A percentile compares a stretch with the other conserved stretches of the same genome.
These are phyloP conservation scores for Alfaro cultratus DNA, from an alignment of 2,797 vertebrate species.

Conservation along the genomic window DNA sequence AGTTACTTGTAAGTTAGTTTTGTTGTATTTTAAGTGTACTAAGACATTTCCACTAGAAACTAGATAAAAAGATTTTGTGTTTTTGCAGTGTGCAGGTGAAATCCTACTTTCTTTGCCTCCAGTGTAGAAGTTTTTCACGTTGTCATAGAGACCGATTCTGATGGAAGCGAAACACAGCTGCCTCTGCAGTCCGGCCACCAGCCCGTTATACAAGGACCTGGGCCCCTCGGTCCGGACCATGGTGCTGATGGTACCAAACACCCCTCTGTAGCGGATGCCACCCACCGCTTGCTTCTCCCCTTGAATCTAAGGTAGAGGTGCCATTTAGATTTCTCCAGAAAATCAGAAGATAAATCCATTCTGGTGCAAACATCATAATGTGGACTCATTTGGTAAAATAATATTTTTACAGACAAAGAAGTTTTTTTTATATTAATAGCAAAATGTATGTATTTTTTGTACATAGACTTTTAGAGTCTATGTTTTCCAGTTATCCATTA, in stretches of 20 bases:
- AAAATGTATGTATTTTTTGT: too few species aligned
- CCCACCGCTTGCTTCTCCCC: constrained; percentile 78
- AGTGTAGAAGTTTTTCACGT: constrained; percentile 84
- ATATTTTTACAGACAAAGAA: too few species aligned
- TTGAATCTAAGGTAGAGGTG: constrained; percentile 81
- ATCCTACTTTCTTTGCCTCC: constrained; percentile 85
- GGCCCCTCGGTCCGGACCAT: constrained; percentile 87
- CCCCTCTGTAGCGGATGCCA: constrained; percentile 83
- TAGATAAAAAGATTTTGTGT: too few species aligned
- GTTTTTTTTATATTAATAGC: too few species aligned
- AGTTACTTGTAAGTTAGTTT: too few species aligned
- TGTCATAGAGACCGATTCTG: constrained; percentile 89
- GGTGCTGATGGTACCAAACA: constrained; percentile 88
- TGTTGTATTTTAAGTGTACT: too few species aligned
- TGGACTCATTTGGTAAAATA: too few species aligned
- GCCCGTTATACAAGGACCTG: constrained; percentile 85
- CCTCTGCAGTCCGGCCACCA: constrained; percentile 87
- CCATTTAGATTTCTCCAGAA: background rate
- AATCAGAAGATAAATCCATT: constrained; percentile 7
- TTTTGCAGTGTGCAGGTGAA: background rate
- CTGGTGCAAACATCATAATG: constrained; percentile 5
- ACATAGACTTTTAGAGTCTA: too few species aligned
- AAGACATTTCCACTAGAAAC: too few species aligned
- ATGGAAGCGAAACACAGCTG: constrained; percentile 89
- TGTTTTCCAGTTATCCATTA: too few species aligned